A percentile compares a stretch with the other conserved stretches of the same genome.
Evolutionary conservation across 2,888 invertebrate genomes (phyloP).

Genomic region (Eilema caniola): DNA sequence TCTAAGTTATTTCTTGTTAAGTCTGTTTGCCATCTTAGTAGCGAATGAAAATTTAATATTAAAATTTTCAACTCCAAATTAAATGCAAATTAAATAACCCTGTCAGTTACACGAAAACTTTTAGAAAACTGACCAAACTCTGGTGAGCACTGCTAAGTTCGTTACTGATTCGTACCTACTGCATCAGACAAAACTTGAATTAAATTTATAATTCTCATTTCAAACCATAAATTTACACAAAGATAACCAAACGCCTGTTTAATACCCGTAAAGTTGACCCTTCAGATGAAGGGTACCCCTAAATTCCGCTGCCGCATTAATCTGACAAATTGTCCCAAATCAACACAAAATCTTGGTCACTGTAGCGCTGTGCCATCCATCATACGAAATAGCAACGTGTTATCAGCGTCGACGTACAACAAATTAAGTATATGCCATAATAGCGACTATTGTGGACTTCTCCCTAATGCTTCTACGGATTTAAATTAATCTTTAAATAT

Average conservation of each 20-base stretch:
- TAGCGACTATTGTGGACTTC: slow-evolving; percentile 9
- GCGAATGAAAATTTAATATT: not conserved
- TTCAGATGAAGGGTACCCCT: not conserved
- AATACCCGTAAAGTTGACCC: slow-evolving; percentile 14
- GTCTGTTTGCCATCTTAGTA: not conserved
- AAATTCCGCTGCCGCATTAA: slow-evolving; percentile 10
- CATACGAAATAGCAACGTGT: slow-evolving; percentile 28
- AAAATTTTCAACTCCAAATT: not conserved
- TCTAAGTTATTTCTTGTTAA: not conserved
- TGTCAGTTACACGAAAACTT: not conserved
- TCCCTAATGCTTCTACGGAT: slow-evolving; percentile 10
- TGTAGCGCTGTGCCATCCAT: slow-evolving; percentile 34
- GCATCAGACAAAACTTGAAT: not conserved
- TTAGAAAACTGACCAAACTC: not conserved
- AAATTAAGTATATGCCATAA: slow-evolving; percentile 19
- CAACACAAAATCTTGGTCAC: slow-evolving; percentile 29
- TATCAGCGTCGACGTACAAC: slow-evolving; percentile 20
- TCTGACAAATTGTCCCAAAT: slow-evolving; percentile 20
- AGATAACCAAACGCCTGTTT: slow-evolving; percentile 9
- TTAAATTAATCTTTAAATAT: slow-evolving; percentile 22
- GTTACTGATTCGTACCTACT: not conserved
- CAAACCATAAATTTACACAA: slow-evolving; percentile 9
- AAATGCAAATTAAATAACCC: not conserved
- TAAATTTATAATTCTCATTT: slow-evolving; percentile 5
- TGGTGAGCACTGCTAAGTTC: not conserved